Evolutionary conservation across 2,888 invertebrate genomes (phyloP), one percentile per base, ranked within the genome.

Genomic region (Rhabditophanes sp.): DNA sequence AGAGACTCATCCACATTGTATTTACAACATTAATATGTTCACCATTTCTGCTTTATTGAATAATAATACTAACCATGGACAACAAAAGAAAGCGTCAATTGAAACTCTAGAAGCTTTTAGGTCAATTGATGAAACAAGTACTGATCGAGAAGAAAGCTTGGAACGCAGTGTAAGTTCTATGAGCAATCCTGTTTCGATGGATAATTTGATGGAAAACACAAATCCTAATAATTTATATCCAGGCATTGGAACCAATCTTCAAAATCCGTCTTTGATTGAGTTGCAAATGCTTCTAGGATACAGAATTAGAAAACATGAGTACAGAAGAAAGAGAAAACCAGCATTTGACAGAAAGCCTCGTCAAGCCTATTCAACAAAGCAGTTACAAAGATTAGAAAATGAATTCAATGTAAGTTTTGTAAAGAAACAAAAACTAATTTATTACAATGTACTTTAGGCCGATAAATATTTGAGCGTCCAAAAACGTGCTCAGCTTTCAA

Each of bases 381-480:
- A 90, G 63, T 70, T 90, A 21, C 85, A 88, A 57, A 72, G 79
- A 42, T 73, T 90, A 17, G 90, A 90, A 68, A 75, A 78, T 5
- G 90, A 90, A 69, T 90, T 90, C 68, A 85, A 85, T 72, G 76
- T 76, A 56, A 44, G 45, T 1, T 22, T 7, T 4, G 12, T 25
- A 4, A 14, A 7, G 18, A 6, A 20, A 39, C 33, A 43, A 11
- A 11, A 39, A 8, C n/a, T 42, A 25, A 11, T 19, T 18, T 8
- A 30, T 17, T 8, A 4, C 5, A 5, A 12, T 3, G 15, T 4
- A 17, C 63, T 58, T 7, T 66, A 76, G 76, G 73, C 79, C 33
- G 88, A 90, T 71, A 88, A 90, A 67, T 90, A 90, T 67, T 73
- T 90, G 34, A 87, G 85, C 67, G 88, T 90, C 1, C 83, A 81